Evolutionary conservation across 2,888 invertebrate species (phyloP).

Genomic region (Ichneumoninae sp.): DNA sequence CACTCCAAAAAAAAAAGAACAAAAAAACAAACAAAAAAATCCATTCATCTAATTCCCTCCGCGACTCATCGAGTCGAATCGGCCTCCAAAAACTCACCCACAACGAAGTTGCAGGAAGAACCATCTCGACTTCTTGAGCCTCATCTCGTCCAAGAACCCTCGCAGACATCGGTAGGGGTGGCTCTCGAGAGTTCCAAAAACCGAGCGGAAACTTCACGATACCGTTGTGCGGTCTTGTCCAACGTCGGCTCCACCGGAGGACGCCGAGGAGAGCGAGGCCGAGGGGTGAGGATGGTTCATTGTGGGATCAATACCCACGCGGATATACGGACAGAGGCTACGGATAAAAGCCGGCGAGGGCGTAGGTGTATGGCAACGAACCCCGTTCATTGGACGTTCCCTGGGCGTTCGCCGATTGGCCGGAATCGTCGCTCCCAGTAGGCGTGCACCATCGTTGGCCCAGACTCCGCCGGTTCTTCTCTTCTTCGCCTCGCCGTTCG

Average conservation of each 20-base stretch:
- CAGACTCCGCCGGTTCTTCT: constrained; percentile 30
- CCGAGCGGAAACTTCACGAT: constrained; percentile 4
- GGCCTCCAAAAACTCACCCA: neutral
- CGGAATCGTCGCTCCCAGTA: constrained; percentile 79
- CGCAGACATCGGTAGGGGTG: neutral
- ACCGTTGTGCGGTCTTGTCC: constrained; percentile 3
- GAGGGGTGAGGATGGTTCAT: constrained; percentile 78
- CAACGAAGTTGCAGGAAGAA: neutral
- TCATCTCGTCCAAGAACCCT: neutral
- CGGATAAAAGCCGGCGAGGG: constrained; percentile 65
- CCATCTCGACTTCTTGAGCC: neutral
- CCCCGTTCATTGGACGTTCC: constrained; percentile 80
- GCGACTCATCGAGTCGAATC: neutral
- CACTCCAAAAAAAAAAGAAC: neutral
- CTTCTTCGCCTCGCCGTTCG: constrained; percentile 29
- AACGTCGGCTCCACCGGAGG: neutral
- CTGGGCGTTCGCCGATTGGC: constrained; percentile 76
- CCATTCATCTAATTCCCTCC: neutral
- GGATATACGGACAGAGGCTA: constrained; percentile 23
- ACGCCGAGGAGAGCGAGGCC: constrained; percentile 26
- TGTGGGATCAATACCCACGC: constrained; percentile 83
- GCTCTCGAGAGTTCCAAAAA: constrained; percentile 58
- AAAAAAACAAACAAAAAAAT: neutral
- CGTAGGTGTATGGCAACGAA: constrained; percentile 81
- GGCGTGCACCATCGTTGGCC: constrained; percentile 77